Evolutionary conservation across 2,797 vertebrate species (phyloP).

Genomic region (Decapterus maruadsi): DNA sequence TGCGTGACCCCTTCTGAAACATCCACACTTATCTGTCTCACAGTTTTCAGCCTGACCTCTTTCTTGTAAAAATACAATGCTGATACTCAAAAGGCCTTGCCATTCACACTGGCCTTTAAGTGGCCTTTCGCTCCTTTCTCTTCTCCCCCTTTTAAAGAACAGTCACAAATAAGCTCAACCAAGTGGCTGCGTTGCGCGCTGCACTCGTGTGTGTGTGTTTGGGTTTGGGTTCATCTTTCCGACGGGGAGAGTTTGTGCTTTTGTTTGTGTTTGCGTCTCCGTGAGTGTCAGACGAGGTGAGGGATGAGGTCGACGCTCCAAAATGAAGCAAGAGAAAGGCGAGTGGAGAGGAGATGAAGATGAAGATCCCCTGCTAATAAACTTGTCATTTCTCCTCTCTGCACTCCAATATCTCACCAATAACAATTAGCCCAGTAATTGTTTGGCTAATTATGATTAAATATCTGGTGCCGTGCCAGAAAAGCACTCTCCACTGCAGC

Average conservation of each 20-base stretch:
- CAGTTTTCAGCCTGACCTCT: slow-evolving; percentile 49
- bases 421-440: slow-evolving; percentile 85
- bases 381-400: slow-evolving; percentile 76
- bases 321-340: slow-evolving; percentile 41
- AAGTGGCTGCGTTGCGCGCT: neutral
- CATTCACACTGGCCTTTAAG: slow-evolving; percentile 80
- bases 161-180: slow-evolving; percentile 32
- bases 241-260: neutral
- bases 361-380: slow-evolving; percentile 69
- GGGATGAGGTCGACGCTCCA: slow-evolving; percentile 19
- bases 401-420: slow-evolving; percentile 78
- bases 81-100: slow-evolving; percentile 64
- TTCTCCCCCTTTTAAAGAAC: slow-evolving; percentile 47
- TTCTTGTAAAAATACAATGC: slow-evolving; percentile 64
- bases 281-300: slow-evolving; percentile 9
- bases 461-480: slow-evolving; percentile 76
- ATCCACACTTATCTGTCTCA: slow-evolving; percentile 62
- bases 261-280: slow-evolving; percentile 20
- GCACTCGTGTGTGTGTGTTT: neutral
- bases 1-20: slow-evolving; percentile 58
- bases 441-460: slow-evolving; percentile 87
- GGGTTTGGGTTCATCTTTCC: slow-evolving; percentile 19
- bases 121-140: slow-evolving; percentile 73
- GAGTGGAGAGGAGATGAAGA: slow-evolving; percentile 34
- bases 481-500: slow-evolving; percentile 71